phyloP scores from a whole-genome alignment of 2,113 vertebrate species.

The Stegastes partitus region DNA sequence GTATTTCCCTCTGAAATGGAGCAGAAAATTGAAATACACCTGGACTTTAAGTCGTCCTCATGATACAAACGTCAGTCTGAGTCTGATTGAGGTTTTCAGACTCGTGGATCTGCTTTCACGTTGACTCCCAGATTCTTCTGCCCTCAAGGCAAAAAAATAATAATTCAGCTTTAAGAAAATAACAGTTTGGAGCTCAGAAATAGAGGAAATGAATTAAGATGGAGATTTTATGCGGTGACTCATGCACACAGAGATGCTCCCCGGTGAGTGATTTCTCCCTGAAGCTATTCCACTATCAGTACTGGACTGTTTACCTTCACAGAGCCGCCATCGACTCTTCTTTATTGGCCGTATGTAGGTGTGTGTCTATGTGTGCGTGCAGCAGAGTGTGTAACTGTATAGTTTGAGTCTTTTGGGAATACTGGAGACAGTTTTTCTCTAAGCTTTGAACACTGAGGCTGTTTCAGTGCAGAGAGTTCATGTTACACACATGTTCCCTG shows the following conservation, averaged over 20 bases:
- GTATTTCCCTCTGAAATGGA: too few species aligned
- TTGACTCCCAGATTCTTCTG: not conserved
- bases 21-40: too few species aligned
- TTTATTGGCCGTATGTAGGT: conserved; percentile 1
- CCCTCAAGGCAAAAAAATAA: conserved; percentile 3
- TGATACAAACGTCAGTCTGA: not conserved
- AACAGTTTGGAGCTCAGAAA: conserved; percentile 12
- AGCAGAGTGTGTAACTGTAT: conserved; percentile 2
- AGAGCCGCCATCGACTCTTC: conserved; percentile 13
- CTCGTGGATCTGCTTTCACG: not conserved
- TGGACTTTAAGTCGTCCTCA: too few species aligned
- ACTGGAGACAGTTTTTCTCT: not conserved
- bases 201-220: conserved; percentile 29
- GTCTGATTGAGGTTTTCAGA: not conserved
- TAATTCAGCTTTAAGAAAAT: conserved; percentile 12
- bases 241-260: conserved; percentile 1
- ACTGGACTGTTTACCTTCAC: conserved; percentile 38
- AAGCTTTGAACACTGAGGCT: not conserved
- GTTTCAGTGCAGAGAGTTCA: not conserved
- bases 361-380: not conserved
- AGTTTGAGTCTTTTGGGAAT: not conserved
- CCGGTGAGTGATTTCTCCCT: conserved; percentile 20
- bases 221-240: conserved; percentile 56
- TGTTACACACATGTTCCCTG: not conserved
- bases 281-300: conserved; percentile 28